Evolutionary conservation across 1,140 invertebrate genomes (phyloP).

Genomic region (Eubasilissa regina): DNA sequence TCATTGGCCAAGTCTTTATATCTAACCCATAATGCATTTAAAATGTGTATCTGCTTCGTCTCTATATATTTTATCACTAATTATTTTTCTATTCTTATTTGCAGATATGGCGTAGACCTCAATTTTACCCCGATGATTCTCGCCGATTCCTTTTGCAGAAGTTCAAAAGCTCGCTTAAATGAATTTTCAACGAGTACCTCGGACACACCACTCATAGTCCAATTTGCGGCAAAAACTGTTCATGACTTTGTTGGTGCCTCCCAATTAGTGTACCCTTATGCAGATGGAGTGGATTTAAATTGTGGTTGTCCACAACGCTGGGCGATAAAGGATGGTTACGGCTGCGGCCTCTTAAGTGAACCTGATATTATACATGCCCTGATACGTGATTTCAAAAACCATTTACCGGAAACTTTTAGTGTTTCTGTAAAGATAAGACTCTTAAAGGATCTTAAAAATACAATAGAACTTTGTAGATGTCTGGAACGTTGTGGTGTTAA

Average conservation of each 20-base stretch:
- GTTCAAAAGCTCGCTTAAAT: constrained; percentile 87
- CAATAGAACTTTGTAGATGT: constrained; percentile 77
- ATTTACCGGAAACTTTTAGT: constrained; percentile 83
- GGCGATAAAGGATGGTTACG: constrained; percentile 94
- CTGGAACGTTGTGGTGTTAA: constrained; percentile 89
- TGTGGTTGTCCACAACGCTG: constrained; percentile 97
- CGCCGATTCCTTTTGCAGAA: constrained; percentile 93
- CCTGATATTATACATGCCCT: constrained; percentile 90
- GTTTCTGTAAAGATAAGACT: constrained; percentile 95
- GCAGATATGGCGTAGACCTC: constrained; percentile 88
- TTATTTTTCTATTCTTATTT: constrained; percentile 57
- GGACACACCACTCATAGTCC: constrained; percentile 91
- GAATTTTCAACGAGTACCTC: constrained; percentile 89
- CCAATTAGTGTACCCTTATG: constrained; percentile 87
- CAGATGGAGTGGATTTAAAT: constrained; percentile 95
- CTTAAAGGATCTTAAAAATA: constrained; percentile 69
- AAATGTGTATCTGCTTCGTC: too few relatives aligned
- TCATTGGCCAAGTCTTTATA: too few relatives aligned
- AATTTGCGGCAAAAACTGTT: constrained; percentile 93
- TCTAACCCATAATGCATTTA: too few relatives aligned
- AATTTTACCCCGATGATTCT: constrained; percentile 98
- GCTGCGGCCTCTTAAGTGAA: constrained; percentile 86
- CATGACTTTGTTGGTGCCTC: constrained; percentile 89
- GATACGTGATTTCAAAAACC: constrained; percentile 82
- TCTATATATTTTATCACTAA: not conserved